A percentile compares a stretch with the other conserved stretches of the same genome.
These are phyloP conservation scores for Leptinotarsa defecta DNA, from an alignment of 1,140 invertebrate species.

Conservation along the genomic window DNA sequence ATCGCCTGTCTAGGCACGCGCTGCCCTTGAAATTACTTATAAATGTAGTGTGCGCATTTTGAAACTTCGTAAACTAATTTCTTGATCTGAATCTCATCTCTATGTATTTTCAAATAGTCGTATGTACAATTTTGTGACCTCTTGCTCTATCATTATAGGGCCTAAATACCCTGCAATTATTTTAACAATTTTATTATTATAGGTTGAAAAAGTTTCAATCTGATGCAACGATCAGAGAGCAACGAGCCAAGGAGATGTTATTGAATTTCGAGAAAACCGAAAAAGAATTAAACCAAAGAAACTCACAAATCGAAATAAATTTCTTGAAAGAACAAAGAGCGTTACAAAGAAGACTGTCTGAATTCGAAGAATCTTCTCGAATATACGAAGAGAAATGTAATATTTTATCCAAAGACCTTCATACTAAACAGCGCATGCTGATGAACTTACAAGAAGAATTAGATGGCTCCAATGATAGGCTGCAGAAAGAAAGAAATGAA, in stretches of 20 bases:
- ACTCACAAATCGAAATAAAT: conserved; percentile 73
- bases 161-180: too few species aligned
- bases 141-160: too few species aligned
- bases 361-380: conserved; percentile 57
- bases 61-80: neutral
- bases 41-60: too few species aligned
- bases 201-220: conserved; percentile 70
- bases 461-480: conserved; percentile 59
- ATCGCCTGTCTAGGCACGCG: too few species aligned
- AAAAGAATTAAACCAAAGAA: conserved; percentile 68
- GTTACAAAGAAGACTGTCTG: conserved; percentile 51
- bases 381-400: conserved; percentile 64
- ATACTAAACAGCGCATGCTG: conserved; percentile 64
- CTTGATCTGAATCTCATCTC: neutral
- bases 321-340: conserved; percentile 67
- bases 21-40: too few species aligned
- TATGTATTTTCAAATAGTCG: too few species aligned
- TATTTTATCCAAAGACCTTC: conserved; percentile 65
- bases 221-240: conserved; percentile 67
- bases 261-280: conserved; percentile 71
- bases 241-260: conserved; percentile 69
- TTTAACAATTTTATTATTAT: conserved; percentile 29
- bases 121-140: too few species aligned
- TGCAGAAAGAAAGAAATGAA: conserved; percentile 73
- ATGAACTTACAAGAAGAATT: conserved; percentile 65